Base-by-base conservation (phyloP, 2,888 invertebrate genomes). In the Parasteatoda lunata region DNA sequence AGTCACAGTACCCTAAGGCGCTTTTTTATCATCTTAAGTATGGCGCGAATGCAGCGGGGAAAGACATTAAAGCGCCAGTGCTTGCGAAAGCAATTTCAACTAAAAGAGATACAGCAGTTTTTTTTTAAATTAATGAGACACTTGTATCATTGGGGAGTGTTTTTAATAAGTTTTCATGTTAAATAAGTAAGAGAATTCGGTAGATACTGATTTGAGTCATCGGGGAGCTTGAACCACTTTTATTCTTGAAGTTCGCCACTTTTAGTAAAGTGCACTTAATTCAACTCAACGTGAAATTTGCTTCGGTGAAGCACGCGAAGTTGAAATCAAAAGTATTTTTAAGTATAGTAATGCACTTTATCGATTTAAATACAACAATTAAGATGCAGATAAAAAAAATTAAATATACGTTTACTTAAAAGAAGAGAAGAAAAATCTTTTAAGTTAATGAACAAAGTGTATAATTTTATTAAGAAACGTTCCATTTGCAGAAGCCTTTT, bases 1-100 rank as follows among this genome's bases (percentile, higher is more conserved):
- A 84, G 72, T 71, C 64, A 13, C 59, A 66, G 77, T 51, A 77
- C 83, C 77, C 76, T 3, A 9, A 30, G 59, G 82, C 82, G 52
- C 30, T 77, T 77, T 84, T 84, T 82, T 71, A 52, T 66, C 71
- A 49, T 51, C 59, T 11, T 48, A 49, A 13, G 52, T 54, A 48
- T 7, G 49, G n/a, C 1, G 69, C 69, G 49, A 48, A 11, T 30
- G 48, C 3, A 47, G 11, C 6, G 47, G 77, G 30, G n/a, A 69
- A 47, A 81, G 69, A 70, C 69, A 71, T 84, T 70, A 30, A 51
- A 77, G 47, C 6, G 70, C 45, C 52, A 15, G 30, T 73, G 83
- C 83, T 83, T 77, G 77, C 77, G 65, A 77, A 82, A 84, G 83
- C 83, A 84, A 84, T 84, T 84, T 84, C 83, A 47, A 66, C 66